Evolutionary conservation across 2,113 vertebrate species (phyloP).

Genomic region (Zootoca vivipara): DNA sequence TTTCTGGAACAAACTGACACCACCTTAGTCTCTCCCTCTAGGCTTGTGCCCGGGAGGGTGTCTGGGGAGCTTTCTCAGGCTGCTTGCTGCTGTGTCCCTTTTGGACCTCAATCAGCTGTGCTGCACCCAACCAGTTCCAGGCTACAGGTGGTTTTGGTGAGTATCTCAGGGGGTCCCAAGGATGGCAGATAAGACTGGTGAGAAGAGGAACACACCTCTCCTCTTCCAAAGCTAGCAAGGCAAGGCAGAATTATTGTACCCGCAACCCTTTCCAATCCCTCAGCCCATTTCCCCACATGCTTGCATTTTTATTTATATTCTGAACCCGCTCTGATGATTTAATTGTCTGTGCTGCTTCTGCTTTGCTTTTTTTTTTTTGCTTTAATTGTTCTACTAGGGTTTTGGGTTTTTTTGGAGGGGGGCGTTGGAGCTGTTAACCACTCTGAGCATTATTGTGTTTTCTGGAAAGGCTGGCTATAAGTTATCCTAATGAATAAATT

Average conservation of each 20-base stretch:
- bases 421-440: neutral
- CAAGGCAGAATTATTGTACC: slow-evolving; percentile 20
- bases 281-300: neutral
- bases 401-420: neutral
- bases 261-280: neutral
- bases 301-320: neutral
- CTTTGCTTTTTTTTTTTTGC: neutral
- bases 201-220: no score
- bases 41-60: no score
- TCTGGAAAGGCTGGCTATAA: neutral
- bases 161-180: no score
- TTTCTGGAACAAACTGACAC: no score
- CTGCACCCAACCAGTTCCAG: no score
- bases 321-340: neutral
- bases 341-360: neutral
- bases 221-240: neutral
- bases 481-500: neutral
- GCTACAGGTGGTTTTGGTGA: no score
- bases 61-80: no score
- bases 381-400: neutral
- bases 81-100: no score
- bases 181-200: no score
- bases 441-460: neutral
- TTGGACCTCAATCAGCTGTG: no score
- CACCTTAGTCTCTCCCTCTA: no score